These are phyloP conservation scores for Lomographa bimaculata DNA, from an alignment of 2,888 invertebrate species.

Conservation along the genomic window DNA sequence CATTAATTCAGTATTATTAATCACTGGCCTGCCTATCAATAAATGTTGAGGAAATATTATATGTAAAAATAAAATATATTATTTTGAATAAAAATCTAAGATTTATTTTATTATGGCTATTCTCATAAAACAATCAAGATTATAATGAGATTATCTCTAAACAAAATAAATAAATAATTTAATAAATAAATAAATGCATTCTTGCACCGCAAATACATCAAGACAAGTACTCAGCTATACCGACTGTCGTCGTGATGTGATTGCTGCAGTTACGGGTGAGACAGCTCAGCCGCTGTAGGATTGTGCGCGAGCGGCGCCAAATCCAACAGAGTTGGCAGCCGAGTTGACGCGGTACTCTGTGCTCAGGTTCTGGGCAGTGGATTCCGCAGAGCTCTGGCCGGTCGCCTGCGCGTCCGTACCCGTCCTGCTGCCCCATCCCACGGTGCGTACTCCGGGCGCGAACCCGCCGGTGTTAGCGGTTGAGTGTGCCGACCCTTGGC, in stretches of 20 bases:
- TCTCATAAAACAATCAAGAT: conserved; percentile 14
- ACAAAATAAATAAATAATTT: conserved; percentile 34
- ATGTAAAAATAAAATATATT: no score
- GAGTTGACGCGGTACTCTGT: conserved; percentile 59
- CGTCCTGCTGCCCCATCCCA: conserved; percentile 37
- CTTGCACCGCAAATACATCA: conserved; percentile 65
- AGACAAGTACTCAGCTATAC: conserved; percentile 64
- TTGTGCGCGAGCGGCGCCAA: conserved; percentile 60
- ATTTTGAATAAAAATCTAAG: conserved; percentile 8
- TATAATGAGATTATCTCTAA: neutral
- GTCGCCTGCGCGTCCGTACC: conserved; percentile 52
- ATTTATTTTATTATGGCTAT: conserved; percentile 25
- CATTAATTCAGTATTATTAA: no score
- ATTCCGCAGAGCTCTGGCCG: conserved; percentile 59
- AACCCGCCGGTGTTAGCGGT: conserved; percentile 41
- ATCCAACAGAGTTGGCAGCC: conserved; percentile 51
- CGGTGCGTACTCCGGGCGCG: conserved; percentile 23
- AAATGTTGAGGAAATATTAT: no score
- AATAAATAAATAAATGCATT: conserved; percentile 51
- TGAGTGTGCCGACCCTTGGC: conserved; percentile 30
- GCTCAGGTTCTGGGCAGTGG: conserved; percentile 50
- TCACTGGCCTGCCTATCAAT: no score
- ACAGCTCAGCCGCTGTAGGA: conserved; percentile 50
- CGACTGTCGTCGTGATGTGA: conserved; percentile 72
- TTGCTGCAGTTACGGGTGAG: conserved; percentile 44